Evolutionary conservation across 2,888 invertebrate genomes (phyloP).

Genomic region (Craniophora ligustri): DNA sequence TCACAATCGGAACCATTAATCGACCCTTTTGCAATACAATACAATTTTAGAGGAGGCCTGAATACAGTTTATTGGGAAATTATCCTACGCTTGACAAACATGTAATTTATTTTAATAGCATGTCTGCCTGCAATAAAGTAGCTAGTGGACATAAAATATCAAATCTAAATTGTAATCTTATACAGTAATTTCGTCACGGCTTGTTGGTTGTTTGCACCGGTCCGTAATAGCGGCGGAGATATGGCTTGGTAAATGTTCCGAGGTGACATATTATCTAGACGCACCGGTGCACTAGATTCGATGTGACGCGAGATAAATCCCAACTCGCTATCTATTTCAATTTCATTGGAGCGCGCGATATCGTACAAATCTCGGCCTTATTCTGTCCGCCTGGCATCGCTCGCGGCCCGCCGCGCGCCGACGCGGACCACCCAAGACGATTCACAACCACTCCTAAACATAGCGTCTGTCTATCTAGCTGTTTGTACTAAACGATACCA

Average conservation of each 20-base stretch:
- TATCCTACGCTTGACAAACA: conserved; percentile 43
- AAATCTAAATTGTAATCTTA: conserved; percentile 59
- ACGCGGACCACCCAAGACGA: conserved; percentile 81
- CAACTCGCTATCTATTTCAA: conserved; percentile 83
- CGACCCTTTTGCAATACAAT: conserved; percentile 24
- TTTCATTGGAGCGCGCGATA: conserved; percentile 81
- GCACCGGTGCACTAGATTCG: conserved; percentile 81
- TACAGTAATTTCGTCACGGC: conserved; percentile 59
- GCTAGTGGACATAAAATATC: conserved; percentile 49
- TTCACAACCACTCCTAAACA: conserved; percentile 80
- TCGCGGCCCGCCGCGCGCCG: conserved; percentile 64
- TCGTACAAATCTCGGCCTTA: conserved; percentile 85
- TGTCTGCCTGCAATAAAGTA: conserved; percentile 45
- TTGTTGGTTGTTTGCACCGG: conserved; percentile 58
- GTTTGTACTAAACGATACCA: conserved; percentile 77
- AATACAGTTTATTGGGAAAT: conserved; percentile 53
- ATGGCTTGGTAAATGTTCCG: conserved; percentile 67
- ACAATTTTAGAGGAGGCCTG: conserved; percentile 40
- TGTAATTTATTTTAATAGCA: conserved; percentile 54
- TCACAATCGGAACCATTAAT: conserved; percentile 25
- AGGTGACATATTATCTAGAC: conserved; percentile 76
- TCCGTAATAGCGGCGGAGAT: conserved; percentile 57
- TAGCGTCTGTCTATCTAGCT: conserved; percentile 75
- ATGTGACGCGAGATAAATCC: conserved; percentile 81
- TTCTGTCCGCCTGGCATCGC: conserved; percentile 69